Percentiles rank a stretch among this genome's conserved stretches.
Evolutionary conservation across 37 sponge, comb jelly and placozoan species (phyloP).

Genomic region (Ephydatia muelleri): DNA sequence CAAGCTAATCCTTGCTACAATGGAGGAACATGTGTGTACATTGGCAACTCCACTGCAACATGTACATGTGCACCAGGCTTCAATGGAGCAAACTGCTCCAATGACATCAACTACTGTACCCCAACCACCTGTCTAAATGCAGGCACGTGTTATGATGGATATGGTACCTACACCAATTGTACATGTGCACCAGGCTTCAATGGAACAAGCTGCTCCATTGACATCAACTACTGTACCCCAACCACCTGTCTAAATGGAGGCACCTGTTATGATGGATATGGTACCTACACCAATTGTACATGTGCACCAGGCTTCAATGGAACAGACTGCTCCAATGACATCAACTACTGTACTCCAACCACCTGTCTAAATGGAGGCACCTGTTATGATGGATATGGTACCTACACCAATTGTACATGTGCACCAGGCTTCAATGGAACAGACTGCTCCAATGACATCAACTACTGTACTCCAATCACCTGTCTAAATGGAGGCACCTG

Average conservation of each 20-base stretch:
- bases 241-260: too few species aligned
- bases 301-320: constrained; percentile 22
- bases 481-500: constrained; percentile 74
- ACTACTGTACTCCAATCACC: constrained; percentile 15
- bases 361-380: constrained; percentile 39
- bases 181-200: too few species aligned
- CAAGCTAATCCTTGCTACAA: constrained; percentile 3
- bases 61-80: constrained; percentile 13
- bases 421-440: constrained; percentile 48
- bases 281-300: too few species aligned
- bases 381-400: constrained; percentile 20
- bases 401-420: constrained; percentile 5
- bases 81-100: too few species aligned
- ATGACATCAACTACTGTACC: too few species aligned
- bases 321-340: neutral
- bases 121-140: too few species aligned
- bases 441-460: constrained; percentile 30
- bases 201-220: too few species aligned
- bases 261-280: too few species aligned
- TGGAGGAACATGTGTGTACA: constrained; percentile 19
- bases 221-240: too few species aligned
- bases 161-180: too few species aligned
- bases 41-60: neutral
- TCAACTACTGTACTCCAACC: neutral
- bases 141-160: too few species aligned